These are phyloP conservation scores for Danio albolineatus DNA, from an alignment of 2,797 vertebrate species.

Conservation along the genomic window DNA sequence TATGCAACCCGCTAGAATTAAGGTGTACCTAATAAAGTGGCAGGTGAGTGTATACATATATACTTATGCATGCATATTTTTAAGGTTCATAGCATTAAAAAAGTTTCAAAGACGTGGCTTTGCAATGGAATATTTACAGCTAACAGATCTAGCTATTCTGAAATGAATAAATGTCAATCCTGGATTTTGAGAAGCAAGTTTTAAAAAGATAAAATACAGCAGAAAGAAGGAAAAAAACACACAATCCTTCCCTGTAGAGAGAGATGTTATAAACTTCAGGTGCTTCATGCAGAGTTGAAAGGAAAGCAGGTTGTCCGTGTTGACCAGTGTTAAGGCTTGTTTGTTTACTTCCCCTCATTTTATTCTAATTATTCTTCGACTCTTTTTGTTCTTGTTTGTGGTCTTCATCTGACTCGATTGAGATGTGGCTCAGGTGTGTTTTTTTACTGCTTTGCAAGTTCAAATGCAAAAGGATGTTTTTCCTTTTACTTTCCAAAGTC, in stretches of 20 bases:
- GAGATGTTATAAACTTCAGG: conserved; percentile 57
- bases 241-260: conserved; percentile 41
- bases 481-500: conserved; percentile 75
- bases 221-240: conserved; percentile 16
- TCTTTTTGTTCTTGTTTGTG: conserved; percentile 11
- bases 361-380: conserved; percentile 33
- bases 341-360: conserved; percentile 52
- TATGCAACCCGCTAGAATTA: too few relatives aligned
- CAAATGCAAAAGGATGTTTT: conserved; percentile 67
- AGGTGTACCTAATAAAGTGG: too few relatives aligned
- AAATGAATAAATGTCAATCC: conserved; percentile 13
- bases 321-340: conserved; percentile 60
- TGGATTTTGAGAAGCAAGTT: conserved; percentile 21
- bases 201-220: not conserved
- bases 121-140: too few relatives aligned
- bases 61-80: too few relatives aligned
- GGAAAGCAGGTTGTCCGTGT: conserved; percentile 56
- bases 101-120: too few relatives aligned
- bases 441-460: conserved; percentile 73
- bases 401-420: conserved; percentile 58
- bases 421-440: conserved; percentile 64
- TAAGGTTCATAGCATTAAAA: too few relatives aligned
- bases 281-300: conserved; percentile 37
- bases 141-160: not conserved
- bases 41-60: too few relatives aligned